Evolutionary conservation across 2,113 vertebrate species (phyloP), one percentile per base, ranked within the genome.

Genomic region (Eretmochelys imbricata): DNA sequence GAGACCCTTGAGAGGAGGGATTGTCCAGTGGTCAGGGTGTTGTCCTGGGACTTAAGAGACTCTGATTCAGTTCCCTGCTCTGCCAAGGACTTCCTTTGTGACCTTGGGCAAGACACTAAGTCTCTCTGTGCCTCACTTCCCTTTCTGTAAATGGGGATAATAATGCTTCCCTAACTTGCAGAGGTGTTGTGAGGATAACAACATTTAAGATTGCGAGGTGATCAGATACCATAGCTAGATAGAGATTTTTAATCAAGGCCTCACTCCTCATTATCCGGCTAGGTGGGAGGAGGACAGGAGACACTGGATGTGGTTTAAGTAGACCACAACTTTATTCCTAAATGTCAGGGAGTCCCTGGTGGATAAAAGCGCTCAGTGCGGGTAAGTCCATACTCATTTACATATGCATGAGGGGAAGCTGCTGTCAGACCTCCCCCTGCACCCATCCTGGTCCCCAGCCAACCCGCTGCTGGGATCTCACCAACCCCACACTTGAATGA

Each of bases 131-230:
- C 59, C 55, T 82, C 53, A 42, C 12, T 82, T 82, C 38, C n/a
- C 38, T 55, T 25, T 82, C n/a, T 82, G 16, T 82, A 59, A 80
- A 20, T 69, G 5, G 35, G 0, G 0, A 0, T 82, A 24, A 29
- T 75, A 82, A 76, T 85, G 24, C 76, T 92, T 57, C 25, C 55
- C 49, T 91, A 10, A 0, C 0, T 88, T 51, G 14, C 27, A 90
- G 54, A 81, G 46, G 3, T 89, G 13, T 25, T 93, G 6, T 1
- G 1, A 80, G 3, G 19, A 1, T 27, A 94, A 82, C 9, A 42
- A 22, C 27, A 65, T 65, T 35, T 7, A 31, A 35, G 31, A 65
- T 35, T 35, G 31, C 35, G 14, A 35, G 62, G 62, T 35, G 62
- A 65, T 65, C 31, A 65, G 14, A 65, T 35, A 65, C 14, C 35